A percentile compares a stretch with the other conserved stretches of the same genome.
These are phyloP conservation scores for Pithecia hirsuta DNA, from an alignment of 2,797 vertebrate species.

Conservation along the genomic window DNA sequence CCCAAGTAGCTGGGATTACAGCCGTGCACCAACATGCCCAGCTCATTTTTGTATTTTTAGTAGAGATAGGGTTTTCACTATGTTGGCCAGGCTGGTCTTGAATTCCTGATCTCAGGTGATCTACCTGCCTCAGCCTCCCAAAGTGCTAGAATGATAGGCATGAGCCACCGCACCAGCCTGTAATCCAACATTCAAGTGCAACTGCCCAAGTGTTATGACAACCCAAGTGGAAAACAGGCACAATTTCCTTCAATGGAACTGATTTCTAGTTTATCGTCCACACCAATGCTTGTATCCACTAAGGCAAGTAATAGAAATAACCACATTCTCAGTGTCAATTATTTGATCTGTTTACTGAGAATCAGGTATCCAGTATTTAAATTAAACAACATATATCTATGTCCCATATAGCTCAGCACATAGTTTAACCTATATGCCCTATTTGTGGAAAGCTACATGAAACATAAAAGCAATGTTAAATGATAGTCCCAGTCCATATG, in stretches of 20 bases:
- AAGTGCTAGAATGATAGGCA: too few species aligned
- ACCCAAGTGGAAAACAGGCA: neutral
- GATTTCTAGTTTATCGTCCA: conserved; percentile 26
- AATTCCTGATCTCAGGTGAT: too few species aligned
- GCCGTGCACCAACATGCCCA: too few species aligned
- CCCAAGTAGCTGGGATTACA: too few species aligned
- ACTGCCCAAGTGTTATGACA: neutral
- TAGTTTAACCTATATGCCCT: neutral
- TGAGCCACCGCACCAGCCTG: too few species aligned
- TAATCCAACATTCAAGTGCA: neutral
- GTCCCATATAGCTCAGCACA: neutral
- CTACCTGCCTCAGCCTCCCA: too few species aligned
- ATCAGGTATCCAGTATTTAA: neutral
- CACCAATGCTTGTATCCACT: conserved; percentile 23
- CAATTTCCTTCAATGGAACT: neutral
- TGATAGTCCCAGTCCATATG: neutral
- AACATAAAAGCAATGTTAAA: conserved; percentile 26
- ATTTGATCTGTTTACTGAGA: neutral
- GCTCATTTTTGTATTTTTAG: too few species aligned
- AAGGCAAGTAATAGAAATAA: conserved; percentile 20
- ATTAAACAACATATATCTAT: neutral
- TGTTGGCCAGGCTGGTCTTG: too few species aligned
- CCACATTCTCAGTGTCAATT: conserved; percentile 7
- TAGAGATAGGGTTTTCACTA: too few species aligned
- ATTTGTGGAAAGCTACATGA: neutral